Conservation (phyloP, 1,140 invertebrate genomes). For the Drosophila oshimai region DNA sequence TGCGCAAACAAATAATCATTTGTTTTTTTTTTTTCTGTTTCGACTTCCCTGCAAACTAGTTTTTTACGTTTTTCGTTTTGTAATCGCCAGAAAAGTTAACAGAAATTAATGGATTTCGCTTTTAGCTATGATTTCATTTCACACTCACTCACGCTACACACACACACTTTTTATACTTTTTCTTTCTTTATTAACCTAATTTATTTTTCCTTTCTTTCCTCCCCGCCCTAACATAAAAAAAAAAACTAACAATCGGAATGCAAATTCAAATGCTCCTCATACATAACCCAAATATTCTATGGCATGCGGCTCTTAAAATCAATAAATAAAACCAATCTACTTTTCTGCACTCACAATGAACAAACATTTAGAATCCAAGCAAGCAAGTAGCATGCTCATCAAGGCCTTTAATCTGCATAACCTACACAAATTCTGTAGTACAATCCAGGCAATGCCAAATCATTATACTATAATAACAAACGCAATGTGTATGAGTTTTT, state of each 20-base stretch:
- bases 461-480: conserved; percentile 3
- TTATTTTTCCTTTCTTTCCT: conserved; percentile 36
- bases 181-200: conserved; percentile 32
- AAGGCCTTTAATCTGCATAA: conserved; percentile 25
- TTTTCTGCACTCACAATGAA: background rate
- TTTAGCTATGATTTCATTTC: conserved; percentile 29
- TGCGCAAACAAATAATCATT: conserved; percentile 56
- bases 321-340: conserved; percentile 8
- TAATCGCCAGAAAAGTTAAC: background rate
- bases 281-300: conserved; percentile 3
- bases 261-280: conserved; percentile 8
- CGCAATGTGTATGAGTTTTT: conserved; percentile 11
- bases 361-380: conserved; percentile 56
- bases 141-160: background rate
- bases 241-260: conserved; percentile 40
- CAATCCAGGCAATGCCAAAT: conserved; percentile 11
- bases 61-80: conserved; percentile 1
- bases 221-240: background rate
- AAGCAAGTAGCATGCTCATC: conserved; percentile 62
- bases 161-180: conserved; percentile 9
- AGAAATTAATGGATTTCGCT: background rate
- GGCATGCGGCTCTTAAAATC: conserved; percentile 32
- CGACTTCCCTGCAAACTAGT: conserved; percentile 22
- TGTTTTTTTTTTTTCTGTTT: conserved; percentile 35
- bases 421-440: conserved; percentile 20